Percentiles rank a stretch among this genome's conserved stretches.
Evolutionary conservation across 1,140 invertebrate genomes (phyloP).

Genomic region (Leptinotarsa lineolata): DNA sequence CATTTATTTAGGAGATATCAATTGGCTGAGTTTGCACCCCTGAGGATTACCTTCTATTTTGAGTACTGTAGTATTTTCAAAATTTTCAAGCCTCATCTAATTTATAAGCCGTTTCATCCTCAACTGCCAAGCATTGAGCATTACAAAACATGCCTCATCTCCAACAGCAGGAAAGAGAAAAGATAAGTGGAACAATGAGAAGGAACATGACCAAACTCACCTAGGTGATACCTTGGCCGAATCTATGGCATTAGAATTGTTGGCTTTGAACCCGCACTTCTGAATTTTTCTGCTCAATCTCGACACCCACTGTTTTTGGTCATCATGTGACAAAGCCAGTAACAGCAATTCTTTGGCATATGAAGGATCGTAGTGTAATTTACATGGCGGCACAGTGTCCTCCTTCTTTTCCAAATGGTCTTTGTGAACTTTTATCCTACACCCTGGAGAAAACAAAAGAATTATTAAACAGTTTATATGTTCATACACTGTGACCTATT

Average conservation of each 20-base stretch:
- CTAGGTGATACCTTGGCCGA: constrained; percentile 55
- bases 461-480: neutral
- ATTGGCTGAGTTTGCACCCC: too few relatives aligned
- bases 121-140: neutral
- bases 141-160: neutral
- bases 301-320: constrained; percentile 92
- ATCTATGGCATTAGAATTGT: constrained; percentile 64
- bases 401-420: constrained; percentile 90
- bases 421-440: constrained; percentile 94
- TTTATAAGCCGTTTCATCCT: neutral
- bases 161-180: neutral
- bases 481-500: too few relatives aligned
- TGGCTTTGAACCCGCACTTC: constrained; percentile 90
- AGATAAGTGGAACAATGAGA: neutral
- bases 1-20: too few relatives aligned
- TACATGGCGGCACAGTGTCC: constrained; percentile 83
- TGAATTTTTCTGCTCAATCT: constrained; percentile 90
- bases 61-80: too few relatives aligned
- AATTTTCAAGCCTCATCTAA: neutral
- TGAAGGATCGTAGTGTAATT: constrained; percentile 91
- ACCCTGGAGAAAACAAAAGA: constrained; percentile 67
- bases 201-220: constrained; percentile 44
- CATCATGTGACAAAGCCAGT: constrained; percentile 79
- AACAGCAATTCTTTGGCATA: constrained; percentile 90
- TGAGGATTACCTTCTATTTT: too few relatives aligned